These are phyloP conservation scores for Aspiorhynchus laticeps DNA, from an alignment of 2,113 vertebrate genomes.

Conservation along the genomic window DNA sequence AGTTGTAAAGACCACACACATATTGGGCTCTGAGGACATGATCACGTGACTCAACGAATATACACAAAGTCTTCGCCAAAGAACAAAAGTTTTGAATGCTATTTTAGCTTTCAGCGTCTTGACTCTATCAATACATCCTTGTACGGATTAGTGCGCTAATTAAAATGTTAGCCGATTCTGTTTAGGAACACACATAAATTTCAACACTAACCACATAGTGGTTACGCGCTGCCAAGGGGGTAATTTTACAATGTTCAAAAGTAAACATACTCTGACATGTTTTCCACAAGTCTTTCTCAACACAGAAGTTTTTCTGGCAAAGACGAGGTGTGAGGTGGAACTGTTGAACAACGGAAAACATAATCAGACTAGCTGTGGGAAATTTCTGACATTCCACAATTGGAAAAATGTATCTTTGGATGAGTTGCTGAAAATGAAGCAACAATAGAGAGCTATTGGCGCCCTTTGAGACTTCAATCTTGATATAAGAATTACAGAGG, in stretches of 20 bases:
- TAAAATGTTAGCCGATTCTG: constrained; percentile 54
- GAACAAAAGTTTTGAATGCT: constrained; percentile 39
- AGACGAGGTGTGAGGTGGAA: constrained; percentile 43
- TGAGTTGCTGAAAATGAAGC: constrained; percentile 40
- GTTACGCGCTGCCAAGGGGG: constrained; percentile 43
- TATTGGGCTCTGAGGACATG: constrained; percentile 33
- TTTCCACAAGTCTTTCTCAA: constrained; percentile 58
- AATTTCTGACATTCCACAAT: constrained; percentile 45
- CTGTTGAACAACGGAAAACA: constrained; percentile 43
- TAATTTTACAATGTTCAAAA: constrained; percentile 57
- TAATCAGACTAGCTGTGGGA: constrained; percentile 44
- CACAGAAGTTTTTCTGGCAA: constrained; percentile 53
- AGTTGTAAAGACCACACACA: constrained; percentile 54
- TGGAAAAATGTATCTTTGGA: constrained; percentile 48
- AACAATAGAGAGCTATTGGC: constrained; percentile 17
- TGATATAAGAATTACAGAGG: constrained; percentile 7
- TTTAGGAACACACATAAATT: constrained; percentile 55
- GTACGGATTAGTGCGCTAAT: constrained; percentile 63
- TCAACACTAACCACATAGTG: constrained; percentile 56
- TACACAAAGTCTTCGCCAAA: constrained; percentile 35
- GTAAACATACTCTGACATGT: constrained; percentile 62
- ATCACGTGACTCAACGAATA: constrained; percentile 41
- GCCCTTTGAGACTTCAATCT: background rate
- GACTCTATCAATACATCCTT: constrained; percentile 57
- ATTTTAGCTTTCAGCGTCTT: constrained; percentile 58